Evolutionary conservation across 2,113 vertebrate species (phyloP).

Genomic region (Agelaius phoeniceus): DNA sequence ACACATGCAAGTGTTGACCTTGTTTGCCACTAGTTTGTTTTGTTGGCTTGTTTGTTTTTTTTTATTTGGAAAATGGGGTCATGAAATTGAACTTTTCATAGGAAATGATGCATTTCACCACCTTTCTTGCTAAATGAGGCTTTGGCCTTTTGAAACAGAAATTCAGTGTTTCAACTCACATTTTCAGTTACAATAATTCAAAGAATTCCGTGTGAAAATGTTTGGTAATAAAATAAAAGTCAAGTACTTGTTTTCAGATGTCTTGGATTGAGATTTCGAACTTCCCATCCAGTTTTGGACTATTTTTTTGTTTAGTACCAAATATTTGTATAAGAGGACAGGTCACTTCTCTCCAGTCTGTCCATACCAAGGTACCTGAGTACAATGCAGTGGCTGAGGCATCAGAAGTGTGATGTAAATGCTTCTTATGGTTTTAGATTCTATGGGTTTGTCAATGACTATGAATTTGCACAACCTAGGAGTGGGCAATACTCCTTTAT

Average conservation of each 20-base stretch:
- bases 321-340: background rate
- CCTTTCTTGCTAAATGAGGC: background rate
- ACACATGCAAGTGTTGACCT: background rate
- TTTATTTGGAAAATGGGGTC: background rate
- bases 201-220: background rate
- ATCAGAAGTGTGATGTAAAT: background rate
- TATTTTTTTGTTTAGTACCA: background rate
- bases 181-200: background rate
- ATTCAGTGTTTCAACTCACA: background rate
- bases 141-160: background rate
- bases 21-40: background rate
- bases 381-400: background rate
- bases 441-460: background rate
- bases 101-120: background rate
- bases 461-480: background rate
- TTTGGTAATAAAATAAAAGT: background rate
- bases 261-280: background rate
- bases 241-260: background rate
- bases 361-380: background rate
- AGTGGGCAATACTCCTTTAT: fast-evolving
- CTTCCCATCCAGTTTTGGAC: background rate
- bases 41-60: background rate
- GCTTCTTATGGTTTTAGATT: background rate
- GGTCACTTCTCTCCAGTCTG: background rate
- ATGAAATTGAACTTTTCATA: background rate